Percentiles rank a stretch among this genome's conserved stretches.
These are phyloP conservation scores for Tetranychus piercei DNA, from an alignment of 2,888 invertebrate species.

Conservation along the genomic window DNA sequence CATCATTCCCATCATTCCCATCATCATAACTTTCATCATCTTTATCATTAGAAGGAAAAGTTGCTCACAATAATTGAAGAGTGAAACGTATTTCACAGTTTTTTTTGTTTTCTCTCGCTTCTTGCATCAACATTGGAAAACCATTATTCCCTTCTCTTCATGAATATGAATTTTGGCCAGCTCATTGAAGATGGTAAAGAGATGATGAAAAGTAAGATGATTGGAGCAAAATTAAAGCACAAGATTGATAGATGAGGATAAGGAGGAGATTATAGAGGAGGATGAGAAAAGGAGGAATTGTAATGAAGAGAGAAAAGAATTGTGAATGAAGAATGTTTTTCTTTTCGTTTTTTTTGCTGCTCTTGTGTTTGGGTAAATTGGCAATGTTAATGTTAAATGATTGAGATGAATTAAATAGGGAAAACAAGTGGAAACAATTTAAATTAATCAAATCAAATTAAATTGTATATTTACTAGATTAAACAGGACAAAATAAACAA, in stretches of 20 bases:
- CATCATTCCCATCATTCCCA: too few relatives aligned
- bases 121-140: too few relatives aligned
- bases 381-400: background rate
- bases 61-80: too few relatives aligned
- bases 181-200: background rate
- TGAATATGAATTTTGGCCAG: too few relatives aligned
- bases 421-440: background rate
- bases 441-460: background rate
- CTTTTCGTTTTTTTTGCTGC: background rate
- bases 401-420: background rate
- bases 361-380: background rate
- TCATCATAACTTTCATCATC: background rate
- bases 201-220: background rate
- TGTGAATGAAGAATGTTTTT: background rate
- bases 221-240: background rate
- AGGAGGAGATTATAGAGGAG: background rate
- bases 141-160: too few relatives aligned
- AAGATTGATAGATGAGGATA: background rate
- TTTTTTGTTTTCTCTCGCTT: too few relatives aligned
- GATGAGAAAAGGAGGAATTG: background rate
- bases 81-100: too few relatives aligned
- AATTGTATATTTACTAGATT: background rate
- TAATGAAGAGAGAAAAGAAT: conserved; percentile 5
- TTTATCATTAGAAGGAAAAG: too few relatives aligned
- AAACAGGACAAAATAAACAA: background rate